Percentiles rank a stretch among this genome's conserved stretches.
phyloP scores from a whole-genome alignment of 2,797 vertebrate species.

The Tenualosa ilisha region DNA sequence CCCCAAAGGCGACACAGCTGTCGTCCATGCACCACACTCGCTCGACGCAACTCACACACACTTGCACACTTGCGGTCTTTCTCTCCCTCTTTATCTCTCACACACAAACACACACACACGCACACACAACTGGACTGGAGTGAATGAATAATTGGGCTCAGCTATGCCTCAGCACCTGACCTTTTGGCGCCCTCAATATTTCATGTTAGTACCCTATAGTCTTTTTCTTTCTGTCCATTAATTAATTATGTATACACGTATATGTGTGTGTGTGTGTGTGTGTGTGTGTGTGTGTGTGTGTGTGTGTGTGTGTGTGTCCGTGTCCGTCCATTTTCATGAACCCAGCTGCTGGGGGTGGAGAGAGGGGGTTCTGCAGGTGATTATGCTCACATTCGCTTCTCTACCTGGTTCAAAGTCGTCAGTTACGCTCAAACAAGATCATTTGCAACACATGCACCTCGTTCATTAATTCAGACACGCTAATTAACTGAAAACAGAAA shows the following conservation, averaged over 20 bases:
- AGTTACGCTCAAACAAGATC: background rate
- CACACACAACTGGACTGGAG: background rate
- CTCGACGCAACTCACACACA: background rate
- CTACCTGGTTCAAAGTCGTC: background rate
- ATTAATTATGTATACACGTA: background rate
- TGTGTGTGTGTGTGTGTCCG: background rate
- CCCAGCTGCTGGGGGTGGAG: background rate
- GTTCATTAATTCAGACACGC: background rate
- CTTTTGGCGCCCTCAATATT: background rate
- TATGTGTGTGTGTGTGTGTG: background rate
- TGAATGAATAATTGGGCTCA: background rate
- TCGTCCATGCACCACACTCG: background rate
- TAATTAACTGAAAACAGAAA: slow-evolving; percentile 1
- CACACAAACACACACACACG: background rate
- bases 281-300: slow-evolving; percentile 3
- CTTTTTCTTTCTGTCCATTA: background rate
- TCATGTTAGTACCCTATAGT: background rate
- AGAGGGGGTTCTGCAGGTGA: background rate
- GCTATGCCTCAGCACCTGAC: background rate
- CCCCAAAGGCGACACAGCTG: background rate
- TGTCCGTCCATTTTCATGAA: background rate
- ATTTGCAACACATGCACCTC: background rate
- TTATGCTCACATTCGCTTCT: background rate
- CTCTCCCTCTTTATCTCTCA: background rate
- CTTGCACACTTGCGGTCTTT: background rate